Percentiles rank a stretch among this genome's conserved stretches.
phyloP scores from a whole-genome alignment of 2,797 vertebrate genomes.

The Artibeus jamaicensis region DNA sequence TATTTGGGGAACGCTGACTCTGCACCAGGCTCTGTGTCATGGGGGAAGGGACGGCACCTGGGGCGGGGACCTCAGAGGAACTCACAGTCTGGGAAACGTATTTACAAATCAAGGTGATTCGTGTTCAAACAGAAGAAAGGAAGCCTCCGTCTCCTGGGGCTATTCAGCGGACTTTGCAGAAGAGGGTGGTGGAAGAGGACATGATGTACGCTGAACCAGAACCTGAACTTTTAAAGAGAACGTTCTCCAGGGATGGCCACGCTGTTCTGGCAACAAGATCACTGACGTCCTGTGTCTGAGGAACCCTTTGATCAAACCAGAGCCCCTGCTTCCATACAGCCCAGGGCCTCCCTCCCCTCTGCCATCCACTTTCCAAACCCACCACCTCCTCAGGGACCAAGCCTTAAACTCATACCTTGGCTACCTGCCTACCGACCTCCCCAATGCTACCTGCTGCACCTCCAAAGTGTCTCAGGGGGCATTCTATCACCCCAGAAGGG shows the following conservation, averaged over 20 bases:
- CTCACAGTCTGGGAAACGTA: neutral
- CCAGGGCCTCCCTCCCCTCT: neutral
- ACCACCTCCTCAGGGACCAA: neutral
- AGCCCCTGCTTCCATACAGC: neutral
- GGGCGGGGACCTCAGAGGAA: neutral
- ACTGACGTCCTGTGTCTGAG: neutral
- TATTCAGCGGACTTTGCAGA: neutral
- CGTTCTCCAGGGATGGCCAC: neutral
- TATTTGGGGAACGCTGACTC: neutral
- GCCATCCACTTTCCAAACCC: neutral
- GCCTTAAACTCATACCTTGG: neutral
- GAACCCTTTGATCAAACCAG: neutral
- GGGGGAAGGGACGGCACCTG: neutral
- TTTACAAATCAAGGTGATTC: neutral
- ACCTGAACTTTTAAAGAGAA: neutral
- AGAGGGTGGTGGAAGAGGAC: neutral
- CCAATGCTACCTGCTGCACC: too few relatives aligned
- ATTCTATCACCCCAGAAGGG: too few relatives aligned
- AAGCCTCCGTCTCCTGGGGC: neutral
- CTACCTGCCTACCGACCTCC: neutral
- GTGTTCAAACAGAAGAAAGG: neutral
- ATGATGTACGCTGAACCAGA: neutral
- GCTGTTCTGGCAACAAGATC: neutral
- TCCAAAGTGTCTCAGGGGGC: fast-evolving
- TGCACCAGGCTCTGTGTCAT: neutral